These are phyloP conservation scores for Eumeta japonica DNA, from an alignment of 1,140 invertebrate species.

Conservation along the genomic window DNA sequence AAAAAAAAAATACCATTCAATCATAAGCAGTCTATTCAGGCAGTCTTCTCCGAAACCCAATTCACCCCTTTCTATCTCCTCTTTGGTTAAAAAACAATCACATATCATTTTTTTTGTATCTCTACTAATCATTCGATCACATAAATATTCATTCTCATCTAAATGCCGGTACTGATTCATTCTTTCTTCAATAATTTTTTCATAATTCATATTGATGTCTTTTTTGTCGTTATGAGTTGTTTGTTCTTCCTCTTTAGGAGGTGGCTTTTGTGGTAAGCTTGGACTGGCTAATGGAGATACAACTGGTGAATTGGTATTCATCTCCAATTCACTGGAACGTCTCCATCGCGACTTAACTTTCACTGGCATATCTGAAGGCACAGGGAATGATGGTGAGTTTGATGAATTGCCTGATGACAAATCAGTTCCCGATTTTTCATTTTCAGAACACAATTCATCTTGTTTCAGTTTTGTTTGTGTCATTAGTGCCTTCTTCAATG, in stretches of 20 bases:
- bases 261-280: constrained; percentile 26
- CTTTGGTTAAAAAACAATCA: constrained; percentile 88
- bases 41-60: constrained; percentile 93
- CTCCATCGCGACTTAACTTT: constrained; percentile 87
- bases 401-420: constrained; percentile 17
- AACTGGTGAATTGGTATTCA: constrained; percentile 57
- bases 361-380: constrained; percentile 66
- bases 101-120: constrained; percentile 93
- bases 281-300: constrained; percentile 43
- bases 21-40: constrained; percentile 94
- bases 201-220: constrained; percentile 41
- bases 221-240: constrained; percentile 30
- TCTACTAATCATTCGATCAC: constrained; percentile 76
- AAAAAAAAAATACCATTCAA: constrained; percentile 98
- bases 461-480: constrained; percentile 47
- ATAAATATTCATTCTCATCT: constrained; percentile 82
- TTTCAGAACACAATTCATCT: constrained; percentile 44
- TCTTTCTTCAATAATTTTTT: constrained; percentile 67
- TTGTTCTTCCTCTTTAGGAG: constrained; percentile 34
- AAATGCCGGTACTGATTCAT: constrained; percentile 78
- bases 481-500: constrained; percentile 49
- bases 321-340: constrained; percentile 78
- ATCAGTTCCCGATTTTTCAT: constrained; percentile 36
- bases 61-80: constrained; percentile 81
- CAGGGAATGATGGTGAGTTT: constrained; percentile 41